Conservation (phyloP, 2,797 vertebrate genomes). For the Catamblyrhynchus diadema region DNA sequence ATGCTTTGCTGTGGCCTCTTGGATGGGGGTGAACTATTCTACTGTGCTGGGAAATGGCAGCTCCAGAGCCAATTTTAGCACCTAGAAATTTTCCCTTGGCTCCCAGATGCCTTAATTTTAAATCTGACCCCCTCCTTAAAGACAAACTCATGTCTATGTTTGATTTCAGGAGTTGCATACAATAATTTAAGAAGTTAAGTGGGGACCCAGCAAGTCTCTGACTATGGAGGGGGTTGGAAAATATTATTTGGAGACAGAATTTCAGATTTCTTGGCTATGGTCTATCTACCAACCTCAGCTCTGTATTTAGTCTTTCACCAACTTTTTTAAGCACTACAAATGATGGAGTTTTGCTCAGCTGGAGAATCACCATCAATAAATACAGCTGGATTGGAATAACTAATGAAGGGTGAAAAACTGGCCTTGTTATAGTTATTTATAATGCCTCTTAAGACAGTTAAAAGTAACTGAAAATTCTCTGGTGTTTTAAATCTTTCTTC, state of each 20-base stretch:
- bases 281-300: neutral
- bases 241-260: constrained; percentile 29
- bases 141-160: constrained; percentile 14
- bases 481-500: constrained; percentile 24
- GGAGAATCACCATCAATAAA: constrained; percentile 16
- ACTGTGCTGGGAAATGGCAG: constrained; percentile 62
- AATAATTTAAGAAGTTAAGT: constrained; percentile 29
- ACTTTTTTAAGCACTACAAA: neutral
- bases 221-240: constrained; percentile 31
- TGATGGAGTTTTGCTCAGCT: constrained; percentile 12
- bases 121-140: constrained; percentile 21
- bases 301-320: constrained; percentile 15
- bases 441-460: neutral
- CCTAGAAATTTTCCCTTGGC: constrained; percentile 58
- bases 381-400: neutral
- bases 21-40: constrained; percentile 29
- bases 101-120: constrained; percentile 31
- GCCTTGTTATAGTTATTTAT: neutral
- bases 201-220: neutral
- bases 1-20: constrained; percentile 40
- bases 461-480: constrained; percentile 10
- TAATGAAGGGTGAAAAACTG: constrained; percentile 2
- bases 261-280: constrained; percentile 9
- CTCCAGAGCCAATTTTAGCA: constrained; percentile 55
- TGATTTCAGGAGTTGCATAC: constrained; percentile 28